Evolutionary conservation across 2,888 invertebrate species (phyloP).

Genomic region (Zhuqinia jingwanae): DNA sequence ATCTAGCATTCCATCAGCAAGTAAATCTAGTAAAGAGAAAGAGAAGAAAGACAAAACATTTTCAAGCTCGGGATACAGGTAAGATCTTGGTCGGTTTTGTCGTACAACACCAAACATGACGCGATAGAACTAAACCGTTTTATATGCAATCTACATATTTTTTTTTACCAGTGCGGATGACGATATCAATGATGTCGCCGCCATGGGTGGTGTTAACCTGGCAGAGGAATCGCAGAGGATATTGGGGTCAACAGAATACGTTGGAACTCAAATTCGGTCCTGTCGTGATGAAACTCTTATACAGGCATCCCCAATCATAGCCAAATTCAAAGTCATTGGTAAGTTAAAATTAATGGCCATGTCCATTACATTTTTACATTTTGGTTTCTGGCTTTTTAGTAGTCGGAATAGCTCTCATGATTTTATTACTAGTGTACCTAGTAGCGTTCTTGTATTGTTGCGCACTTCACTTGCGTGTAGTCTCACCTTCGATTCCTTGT

Average conservation of each 20-base stretch:
- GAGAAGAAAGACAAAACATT: slow-evolving; percentile 85
- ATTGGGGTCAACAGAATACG: slow-evolving; percentile 93
- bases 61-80: slow-evolving; percentile 84
- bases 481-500: not conserved
- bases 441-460: not conserved
- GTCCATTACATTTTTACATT: not conserved
- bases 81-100: slow-evolving; percentile 74
- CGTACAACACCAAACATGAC: too few relatives aligned
- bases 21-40: slow-evolving; percentile 87
- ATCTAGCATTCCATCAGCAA: slow-evolving; percentile 77
- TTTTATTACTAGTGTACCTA: too few relatives aligned
- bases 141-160: not conserved
- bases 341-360: not conserved
- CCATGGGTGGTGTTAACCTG: slow-evolving; percentile 99
- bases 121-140: not conserved
- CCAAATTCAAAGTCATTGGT: slow-evolving; percentile 78
- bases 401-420: too few relatives aligned
- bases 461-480: not conserved
- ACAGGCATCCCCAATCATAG: slow-evolving; percentile 84
- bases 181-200: slow-evolving; percentile 99
- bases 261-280: slow-evolving; percentile 93
- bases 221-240: slow-evolving; percentile 98
- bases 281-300: slow-evolving; percentile 96
- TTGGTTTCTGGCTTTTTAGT: not conserved
- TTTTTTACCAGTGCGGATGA: slow-evolving; percentile 88